Evolutionary conservation across 2,797 vertebrate genomes (phyloP).

Genomic region (Kryptolebias ocellatus): DNA sequence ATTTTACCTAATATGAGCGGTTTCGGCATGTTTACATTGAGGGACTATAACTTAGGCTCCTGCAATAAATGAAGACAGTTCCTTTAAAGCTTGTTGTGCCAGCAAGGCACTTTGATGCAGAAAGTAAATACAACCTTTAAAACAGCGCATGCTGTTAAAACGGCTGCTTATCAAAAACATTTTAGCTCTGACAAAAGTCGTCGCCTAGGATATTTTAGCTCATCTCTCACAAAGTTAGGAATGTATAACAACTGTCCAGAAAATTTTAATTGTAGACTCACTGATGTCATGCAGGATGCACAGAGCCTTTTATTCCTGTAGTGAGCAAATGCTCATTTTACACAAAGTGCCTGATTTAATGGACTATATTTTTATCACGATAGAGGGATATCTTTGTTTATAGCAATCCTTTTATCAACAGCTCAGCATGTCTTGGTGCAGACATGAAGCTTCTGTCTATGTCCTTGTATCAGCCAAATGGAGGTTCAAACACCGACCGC

Average conservation of each 20-base stretch:
- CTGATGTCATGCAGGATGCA: constrained; percentile 15
- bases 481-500: constrained; percentile 45
- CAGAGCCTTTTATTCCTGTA: constrained; percentile 30
- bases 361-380: constrained; percentile 53
- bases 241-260: constrained; percentile 18
- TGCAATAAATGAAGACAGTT: constrained; percentile 18
- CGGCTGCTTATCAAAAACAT: constrained; percentile 17
- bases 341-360: constrained; percentile 44
- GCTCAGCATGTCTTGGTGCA: constrained; percentile 35
- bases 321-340: constrained; percentile 33
- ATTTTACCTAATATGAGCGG: constrained; percentile 13
- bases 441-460: constrained; percentile 33
- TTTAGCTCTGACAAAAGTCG: constrained; percentile 29
- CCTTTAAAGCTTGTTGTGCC: constrained; percentile 12
- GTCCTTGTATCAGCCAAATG: constrained; percentile 30
- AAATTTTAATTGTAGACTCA: constrained; percentile 16
- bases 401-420: constrained; percentile 47
- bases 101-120: not conserved
- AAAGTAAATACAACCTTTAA: constrained; percentile 10
- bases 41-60: constrained; percentile 3
- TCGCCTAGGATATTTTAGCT: constrained; percentile 24
- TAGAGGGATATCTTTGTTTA: constrained; percentile 62
- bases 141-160: constrained; percentile 18
- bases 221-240: constrained; percentile 23
- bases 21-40: constrained; percentile 9